These are phyloP conservation scores for Pachydiplax longipennis DNA, from an alignment of 2,888 invertebrate genomes.

Conservation along the genomic window DNA sequence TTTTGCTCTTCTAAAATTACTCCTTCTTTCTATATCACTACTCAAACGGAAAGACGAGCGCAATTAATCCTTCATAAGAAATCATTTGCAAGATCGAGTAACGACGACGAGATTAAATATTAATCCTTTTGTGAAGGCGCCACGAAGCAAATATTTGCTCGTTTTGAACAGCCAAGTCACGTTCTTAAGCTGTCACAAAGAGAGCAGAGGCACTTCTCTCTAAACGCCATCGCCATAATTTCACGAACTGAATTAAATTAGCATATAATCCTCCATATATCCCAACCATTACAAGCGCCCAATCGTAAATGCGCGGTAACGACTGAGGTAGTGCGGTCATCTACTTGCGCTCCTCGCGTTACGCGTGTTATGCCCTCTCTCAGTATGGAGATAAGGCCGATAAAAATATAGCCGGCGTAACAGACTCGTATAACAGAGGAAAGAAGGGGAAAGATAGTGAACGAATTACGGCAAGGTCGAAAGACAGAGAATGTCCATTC, in stretches of 20 bases:
- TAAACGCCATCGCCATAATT: not conserved
- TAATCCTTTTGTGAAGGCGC: not conserved
- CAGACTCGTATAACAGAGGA: not conserved
- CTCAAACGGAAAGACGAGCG: too few species aligned
- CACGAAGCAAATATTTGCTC: not conserved
- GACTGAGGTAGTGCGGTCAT: not conserved
- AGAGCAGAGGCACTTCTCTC: not conserved
- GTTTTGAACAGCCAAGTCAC: not conserved
- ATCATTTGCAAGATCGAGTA: not conserved
- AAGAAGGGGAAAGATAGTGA: not conserved
- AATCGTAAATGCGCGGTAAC: not conserved
- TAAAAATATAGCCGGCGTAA: not conserved
- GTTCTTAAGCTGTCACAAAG: not conserved
- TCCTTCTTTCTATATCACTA: too few species aligned
- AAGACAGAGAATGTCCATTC: not conserved
- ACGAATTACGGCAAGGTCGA: not conserved
- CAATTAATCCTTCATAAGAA: not conserved
- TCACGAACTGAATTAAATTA: not conserved
- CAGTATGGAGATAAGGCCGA: not conserved
- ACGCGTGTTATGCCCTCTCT: not conserved
- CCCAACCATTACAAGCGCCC: not conserved
- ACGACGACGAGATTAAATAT: not conserved
- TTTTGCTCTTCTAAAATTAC: too few species aligned
- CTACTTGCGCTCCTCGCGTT: not conserved
- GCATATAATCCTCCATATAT: not conserved